Base-by-base conservation (phyloP, 2,888 invertebrate genomes). In the Psylliodes chrysocephalus region DNA sequence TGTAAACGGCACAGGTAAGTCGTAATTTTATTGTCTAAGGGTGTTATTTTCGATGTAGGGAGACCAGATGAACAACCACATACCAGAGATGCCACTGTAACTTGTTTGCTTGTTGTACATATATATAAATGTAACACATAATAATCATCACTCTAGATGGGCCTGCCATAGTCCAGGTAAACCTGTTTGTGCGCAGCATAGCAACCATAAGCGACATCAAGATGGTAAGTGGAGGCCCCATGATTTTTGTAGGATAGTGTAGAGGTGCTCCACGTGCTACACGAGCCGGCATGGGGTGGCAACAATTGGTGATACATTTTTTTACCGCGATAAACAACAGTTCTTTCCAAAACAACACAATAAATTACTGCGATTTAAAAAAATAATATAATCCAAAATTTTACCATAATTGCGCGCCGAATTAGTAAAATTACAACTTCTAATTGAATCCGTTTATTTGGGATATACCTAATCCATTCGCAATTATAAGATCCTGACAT, bases 151-250 rank as follows among this genome's bases (percentile, higher is more conserved):
- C 73, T 74, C 64, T 71, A 75, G 95, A 95, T 91, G 96, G 96
- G 84, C 95, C 96, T 83, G 95, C 96, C 84, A 90, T 95, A 88
- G 96, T 97, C 86, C 92, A 91, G 88, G 94, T 97, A 85, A 97
- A 97, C 92, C 92, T 96, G 88, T 95, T 95, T 91, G 94, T 97
- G 86, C 89, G 97, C 89, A 95, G 93, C 91, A 95, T 97, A 83
- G 94, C 94, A 84, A 96, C 96, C 83, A 97, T 97, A 88, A 96
- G 96, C 91, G 97, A 97, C 90, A 96, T 94, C 86, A 96, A 96
- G 88, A 97, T 97, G 96, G 97, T 97, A 93, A 95, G 95, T 94
- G 77, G 75, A 75, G 76, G 73, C 71, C 76, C 77, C 73, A 68
- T 74, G 72, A 74, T 80, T 79, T 75, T 73, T 72, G 78, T 81